phyloP scores from a whole-genome alignment of 2,113 vertebrate genomes.

The Cranoglanis bouderius region DNA sequence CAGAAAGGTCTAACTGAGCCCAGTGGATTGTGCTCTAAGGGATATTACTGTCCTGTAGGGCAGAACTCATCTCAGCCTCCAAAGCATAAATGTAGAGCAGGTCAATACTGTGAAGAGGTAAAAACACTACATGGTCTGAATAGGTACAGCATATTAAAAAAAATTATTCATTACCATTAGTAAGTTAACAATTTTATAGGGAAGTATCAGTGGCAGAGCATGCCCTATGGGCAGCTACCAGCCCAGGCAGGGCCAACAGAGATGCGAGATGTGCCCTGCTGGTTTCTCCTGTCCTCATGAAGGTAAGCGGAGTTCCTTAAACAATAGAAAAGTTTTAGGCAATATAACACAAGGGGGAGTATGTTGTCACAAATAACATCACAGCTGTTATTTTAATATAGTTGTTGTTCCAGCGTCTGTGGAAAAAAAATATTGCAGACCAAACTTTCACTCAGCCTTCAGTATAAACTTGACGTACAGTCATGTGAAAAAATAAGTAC shows the following conservation, averaged over 20 bases:
- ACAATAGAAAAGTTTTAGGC: background rate
- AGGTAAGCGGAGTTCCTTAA: constrained; percentile 61
- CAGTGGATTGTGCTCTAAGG: constrained; percentile 70
- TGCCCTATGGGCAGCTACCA: constrained; percentile 81
- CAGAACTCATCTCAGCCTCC: constrained; percentile 68
- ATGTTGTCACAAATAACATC: background rate
- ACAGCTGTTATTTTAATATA: background rate
- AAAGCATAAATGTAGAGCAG: constrained; percentile 72
- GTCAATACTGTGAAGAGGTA: constrained; percentile 78
- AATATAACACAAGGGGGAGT: background rate
- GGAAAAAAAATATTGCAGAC: background rate
- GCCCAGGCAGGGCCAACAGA: constrained; percentile 72
- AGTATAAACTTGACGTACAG: background rate
- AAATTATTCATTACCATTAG: background rate
- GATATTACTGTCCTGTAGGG: constrained; percentile 74
- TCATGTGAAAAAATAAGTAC: too few species aligned
- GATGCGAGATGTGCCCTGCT: constrained; percentile 78
- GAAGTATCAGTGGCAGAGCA: constrained; percentile 64
- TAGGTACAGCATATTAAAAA: background rate
- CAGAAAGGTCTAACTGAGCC: constrained; percentile 62
- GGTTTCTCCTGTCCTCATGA: constrained; percentile 79
- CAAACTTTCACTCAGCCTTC: background rate
- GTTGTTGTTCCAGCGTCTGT: background rate
- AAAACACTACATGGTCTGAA: constrained; percentile 27
- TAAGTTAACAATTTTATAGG: constrained; percentile 58